Conservation (phyloP, 2,888 invertebrate species). For the Clepsis dumicolana region DNA sequence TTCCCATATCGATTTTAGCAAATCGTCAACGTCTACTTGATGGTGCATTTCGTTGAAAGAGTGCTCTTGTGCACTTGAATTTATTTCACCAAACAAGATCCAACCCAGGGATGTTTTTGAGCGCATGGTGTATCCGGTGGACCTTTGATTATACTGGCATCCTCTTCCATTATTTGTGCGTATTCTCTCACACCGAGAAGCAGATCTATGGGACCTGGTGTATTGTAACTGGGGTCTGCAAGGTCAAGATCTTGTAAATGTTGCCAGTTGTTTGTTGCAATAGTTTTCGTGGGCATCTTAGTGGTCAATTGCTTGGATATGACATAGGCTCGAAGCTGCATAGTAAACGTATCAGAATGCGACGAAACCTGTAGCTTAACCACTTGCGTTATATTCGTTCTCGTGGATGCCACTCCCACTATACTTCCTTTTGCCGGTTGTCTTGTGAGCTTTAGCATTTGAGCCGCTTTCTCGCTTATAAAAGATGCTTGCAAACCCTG, state of each 20-base stretch:
- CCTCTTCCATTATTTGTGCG: constrained; percentile 9
- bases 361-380: constrained; percentile 16
- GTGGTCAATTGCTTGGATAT: constrained; percentile 16
- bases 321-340: constrained; percentile 22
- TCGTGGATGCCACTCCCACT: constrained; percentile 26
- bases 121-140: constrained; percentile 20
- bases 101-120: constrained; percentile 17
- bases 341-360: constrained; percentile 5
- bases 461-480: constrained; percentile 23
- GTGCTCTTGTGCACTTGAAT: background rate
- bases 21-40: constrained; percentile 13
- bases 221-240: constrained; percentile 21
- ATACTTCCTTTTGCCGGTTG: constrained; percentile 11
- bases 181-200: constrained; percentile 18
- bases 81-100: constrained; percentile 20
- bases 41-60: constrained; percentile 10
- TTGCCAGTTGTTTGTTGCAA: constrained; percentile 2
- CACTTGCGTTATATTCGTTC: constrained; percentile 12
- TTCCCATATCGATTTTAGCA: constrained; percentile 19
- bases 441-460: constrained; percentile 20
- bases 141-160: constrained; percentile 23
- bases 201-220: constrained; percentile 27
- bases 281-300: constrained; percentile 22
- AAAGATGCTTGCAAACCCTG: no score
- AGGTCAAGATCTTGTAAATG: constrained; percentile 17